These are phyloP conservation scores for Linnaemya vulpina DNA, from an alignment of 2,888 invertebrate species.

Conservation along the genomic window DNA sequence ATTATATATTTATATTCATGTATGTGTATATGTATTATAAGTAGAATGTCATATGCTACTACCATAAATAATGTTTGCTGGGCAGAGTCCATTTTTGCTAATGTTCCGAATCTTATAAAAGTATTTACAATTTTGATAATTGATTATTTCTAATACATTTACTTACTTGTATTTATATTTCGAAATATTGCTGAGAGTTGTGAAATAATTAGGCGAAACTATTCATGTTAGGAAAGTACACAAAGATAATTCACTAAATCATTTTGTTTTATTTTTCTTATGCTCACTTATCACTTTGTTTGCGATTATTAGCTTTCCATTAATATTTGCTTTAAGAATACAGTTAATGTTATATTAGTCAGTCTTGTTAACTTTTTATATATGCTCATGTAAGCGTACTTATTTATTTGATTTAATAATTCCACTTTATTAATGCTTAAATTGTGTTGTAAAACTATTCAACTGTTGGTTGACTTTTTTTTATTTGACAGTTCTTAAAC, in stretches of 20 bases:
- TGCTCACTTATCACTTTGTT: neutral
- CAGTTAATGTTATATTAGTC: neutral
- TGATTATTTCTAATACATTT: neutral
- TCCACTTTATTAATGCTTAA: conserved; percentile 9
- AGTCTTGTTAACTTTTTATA: neutral
- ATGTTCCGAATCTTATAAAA: neutral
- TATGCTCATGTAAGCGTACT: neutral
- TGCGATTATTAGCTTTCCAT: neutral
- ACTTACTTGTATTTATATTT: neutral
- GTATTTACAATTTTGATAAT: neutral
- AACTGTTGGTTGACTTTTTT: conserved; percentile 35
- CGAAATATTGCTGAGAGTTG: neutral
- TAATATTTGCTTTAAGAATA: neutral
- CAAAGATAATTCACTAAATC: neutral
- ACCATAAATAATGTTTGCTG: neutral
- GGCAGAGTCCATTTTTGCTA: neutral
- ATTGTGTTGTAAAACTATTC: conserved; percentile 11
- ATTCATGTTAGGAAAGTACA: neutral
- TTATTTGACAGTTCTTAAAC: conserved; percentile 2
- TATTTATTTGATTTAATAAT: neutral
- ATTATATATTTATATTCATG: too few relatives aligned
- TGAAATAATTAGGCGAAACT: neutral
- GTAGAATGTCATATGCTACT: too few relatives aligned
- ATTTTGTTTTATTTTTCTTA: neutral
- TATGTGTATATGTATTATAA: too few relatives aligned